Conservation (phyloP, 1,140 invertebrate genomes). For the Mercenaria mercenaria region DNA sequence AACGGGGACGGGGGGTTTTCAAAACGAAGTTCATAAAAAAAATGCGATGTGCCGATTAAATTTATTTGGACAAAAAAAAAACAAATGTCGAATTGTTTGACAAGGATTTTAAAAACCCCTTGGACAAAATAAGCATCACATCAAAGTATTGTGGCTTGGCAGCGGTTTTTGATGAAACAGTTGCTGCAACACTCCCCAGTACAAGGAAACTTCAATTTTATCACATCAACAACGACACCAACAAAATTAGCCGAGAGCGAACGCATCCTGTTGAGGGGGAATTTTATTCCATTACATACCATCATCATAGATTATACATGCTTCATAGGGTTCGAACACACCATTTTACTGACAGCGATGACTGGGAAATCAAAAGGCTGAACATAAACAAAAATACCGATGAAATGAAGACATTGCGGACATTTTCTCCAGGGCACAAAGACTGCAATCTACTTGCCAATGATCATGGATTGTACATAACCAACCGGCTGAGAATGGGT, state of each 20-base stretch:
- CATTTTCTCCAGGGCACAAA: conserved; percentile 46
- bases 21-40: conserved; percentile 39
- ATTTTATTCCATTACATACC: conserved; percentile 31
- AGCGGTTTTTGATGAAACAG: not conserved
- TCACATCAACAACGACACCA: conserved; percentile 11
- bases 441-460: conserved; percentile 47
- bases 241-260: conserved; percentile 32
- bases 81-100: conserved; percentile 53
- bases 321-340: not conserved
- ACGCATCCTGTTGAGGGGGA: conserved; percentile 30
- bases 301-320: conserved; percentile 15
- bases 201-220: conserved; percentile 27
- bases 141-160: conserved; percentile 40
- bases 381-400: conserved; percentile 12
- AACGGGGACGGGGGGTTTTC: conserved; percentile 41
- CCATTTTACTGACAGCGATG: conserved; percentile 12
- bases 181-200: conserved; percentile 49
- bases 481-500: conserved; percentile 53
- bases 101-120: conserved; percentile 52
- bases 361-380: conserved; percentile 39
- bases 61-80: conserved; percentile 26
- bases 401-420: conserved; percentile 14
- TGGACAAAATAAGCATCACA: conserved; percentile 23
- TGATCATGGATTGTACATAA: conserved; percentile 34
- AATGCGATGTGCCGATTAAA: no score